These are phyloP conservation scores for Pelobates cultripes DNA, from an alignment of 2,797 vertebrate species.

Conservation along the genomic window DNA sequence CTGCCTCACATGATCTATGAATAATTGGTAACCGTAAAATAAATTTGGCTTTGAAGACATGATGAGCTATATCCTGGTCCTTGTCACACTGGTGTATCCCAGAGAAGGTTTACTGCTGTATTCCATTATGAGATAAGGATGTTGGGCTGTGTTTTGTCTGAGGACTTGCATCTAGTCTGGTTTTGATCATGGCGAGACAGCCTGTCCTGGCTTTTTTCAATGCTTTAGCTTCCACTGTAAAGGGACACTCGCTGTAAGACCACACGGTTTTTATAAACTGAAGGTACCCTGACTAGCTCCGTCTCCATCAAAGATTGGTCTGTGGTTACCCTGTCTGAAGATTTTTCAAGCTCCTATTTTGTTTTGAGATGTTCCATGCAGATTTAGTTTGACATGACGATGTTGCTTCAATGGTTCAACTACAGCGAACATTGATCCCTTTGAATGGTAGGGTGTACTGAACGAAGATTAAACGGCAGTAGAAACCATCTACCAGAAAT, in stretches of 20 bases:
- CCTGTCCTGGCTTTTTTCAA: conserved; percentile 21
- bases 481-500: too few species aligned
- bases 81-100: neutral
- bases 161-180: conserved; percentile 19
- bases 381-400: too few species aligned
- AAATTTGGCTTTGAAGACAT: neutral
- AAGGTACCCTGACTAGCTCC: neutral
- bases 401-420: too few species aligned
- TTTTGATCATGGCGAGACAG: conserved; percentile 13
- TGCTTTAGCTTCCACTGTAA: conserved; percentile 12
- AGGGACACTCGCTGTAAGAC: conserved; percentile 4
- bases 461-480: too few species aligned
- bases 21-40: neutral
- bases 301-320: too few species aligned
- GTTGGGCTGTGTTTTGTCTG: conserved; percentile 9
- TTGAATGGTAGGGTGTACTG: too few species aligned
- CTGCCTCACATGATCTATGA: neutral
- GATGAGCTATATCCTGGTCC: neutral
- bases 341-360: too few species aligned
- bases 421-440: too few species aligned
- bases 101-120: conserved; percentile 39
- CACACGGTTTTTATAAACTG: neutral
- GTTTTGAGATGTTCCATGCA: too few species aligned
- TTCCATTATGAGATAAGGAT: conserved; percentile 23
- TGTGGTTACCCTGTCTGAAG: too few species aligned